Evolutionary conservation across 1,140 invertebrate species (phyloP), one percentile per base, ranked within the genome.

Genomic region (Phortica variegata): DNA sequence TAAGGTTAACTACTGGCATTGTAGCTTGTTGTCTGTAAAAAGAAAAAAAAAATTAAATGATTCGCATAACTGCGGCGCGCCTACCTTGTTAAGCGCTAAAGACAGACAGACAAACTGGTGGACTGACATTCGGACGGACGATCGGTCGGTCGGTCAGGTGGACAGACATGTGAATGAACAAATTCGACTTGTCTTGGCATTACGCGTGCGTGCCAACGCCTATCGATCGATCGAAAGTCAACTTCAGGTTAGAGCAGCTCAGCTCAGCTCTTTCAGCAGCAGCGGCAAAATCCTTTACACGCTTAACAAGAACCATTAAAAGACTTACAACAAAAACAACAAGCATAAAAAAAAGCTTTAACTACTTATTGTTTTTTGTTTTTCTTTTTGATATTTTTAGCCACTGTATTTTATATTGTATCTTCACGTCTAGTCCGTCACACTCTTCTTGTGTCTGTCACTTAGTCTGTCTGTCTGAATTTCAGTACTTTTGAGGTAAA

Each of bases 51-150:
- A 38, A 38, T 38, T 52, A 33, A 49, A 42, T 33, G 33, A 20
- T 26, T 33, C 33, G 21, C 23, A 18, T 10, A 13, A 37, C 16
- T 41, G 41, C 47, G 62, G 39, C 44, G 52, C 63, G 65, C 63
- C 63, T 56, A 63, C 65, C 63, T 68, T 68, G 63, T 68, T 68
- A 68, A 66, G 63, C 59, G 62, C 41, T 42, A 66, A 65, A 59
- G 56, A 54, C 52, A 59, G 53, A 53, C 48, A 46, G 52, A 52
- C 31, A 31, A 45, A 46, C 54, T 42, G 56, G 54, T 49, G 23
- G 10, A 26, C 10, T 26, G 23, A 26, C 5, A n/a, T 6, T 26
- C 23, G 23, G 10, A 26, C 10, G 23, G 23, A 26, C 38, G 29
- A 42, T 5, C 19, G 32, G 33, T 34, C 32, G 32, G 13, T 29